Percentiles rank a stretch among this genome's conserved stretches.
Evolutionary conservation across 2,797 vertebrate species (phyloP).

Genomic region (Hoplostethus mediterraneus): DNA sequence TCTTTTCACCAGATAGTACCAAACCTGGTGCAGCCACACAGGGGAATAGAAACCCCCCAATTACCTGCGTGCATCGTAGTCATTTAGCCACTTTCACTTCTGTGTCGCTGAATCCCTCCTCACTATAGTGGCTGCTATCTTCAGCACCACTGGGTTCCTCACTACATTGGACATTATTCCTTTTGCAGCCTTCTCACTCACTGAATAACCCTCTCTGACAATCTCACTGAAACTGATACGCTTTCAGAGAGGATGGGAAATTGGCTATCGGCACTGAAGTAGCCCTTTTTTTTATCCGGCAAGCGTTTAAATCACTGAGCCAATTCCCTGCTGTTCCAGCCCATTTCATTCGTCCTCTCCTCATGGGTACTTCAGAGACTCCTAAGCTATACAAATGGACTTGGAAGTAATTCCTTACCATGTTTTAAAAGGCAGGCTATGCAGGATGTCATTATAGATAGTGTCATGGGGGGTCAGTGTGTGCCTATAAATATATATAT

Average conservation of each 20-base stretch:
- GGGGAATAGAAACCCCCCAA: too few species aligned
- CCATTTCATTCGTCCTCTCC: constrained; percentile 57
- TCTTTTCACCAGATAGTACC: background rate
- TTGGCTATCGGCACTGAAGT: constrained; percentile 42
- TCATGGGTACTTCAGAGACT: constrained; percentile 40
- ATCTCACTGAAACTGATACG: constrained; percentile 58
- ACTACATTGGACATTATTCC: background rate
- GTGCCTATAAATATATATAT: constrained; percentile 15
- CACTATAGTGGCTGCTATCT: background rate
- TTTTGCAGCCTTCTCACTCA: background rate
- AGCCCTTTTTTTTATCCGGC: constrained; percentile 44
- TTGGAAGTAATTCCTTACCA: too few species aligned
- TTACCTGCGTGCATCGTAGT: too few species aligned
- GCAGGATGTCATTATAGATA: too few species aligned
- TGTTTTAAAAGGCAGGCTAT: too few species aligned
- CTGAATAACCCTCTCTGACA: constrained; percentile 38
- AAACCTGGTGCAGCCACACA: background rate
- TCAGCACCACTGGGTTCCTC: constrained; percentile 1
- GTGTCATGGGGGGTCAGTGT: background rate
- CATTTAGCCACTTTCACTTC: background rate
- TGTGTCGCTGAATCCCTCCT: background rate
- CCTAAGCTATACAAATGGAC: constrained; percentile 30
- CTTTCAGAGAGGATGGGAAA: constrained; percentile 46
- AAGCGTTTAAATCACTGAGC: constrained; percentile 59
- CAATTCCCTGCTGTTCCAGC: constrained; percentile 52